These are phyloP conservation scores for Ardeotis arabs DNA, from an alignment of 2,113 vertebrate species.

Conservation along the genomic window DNA sequence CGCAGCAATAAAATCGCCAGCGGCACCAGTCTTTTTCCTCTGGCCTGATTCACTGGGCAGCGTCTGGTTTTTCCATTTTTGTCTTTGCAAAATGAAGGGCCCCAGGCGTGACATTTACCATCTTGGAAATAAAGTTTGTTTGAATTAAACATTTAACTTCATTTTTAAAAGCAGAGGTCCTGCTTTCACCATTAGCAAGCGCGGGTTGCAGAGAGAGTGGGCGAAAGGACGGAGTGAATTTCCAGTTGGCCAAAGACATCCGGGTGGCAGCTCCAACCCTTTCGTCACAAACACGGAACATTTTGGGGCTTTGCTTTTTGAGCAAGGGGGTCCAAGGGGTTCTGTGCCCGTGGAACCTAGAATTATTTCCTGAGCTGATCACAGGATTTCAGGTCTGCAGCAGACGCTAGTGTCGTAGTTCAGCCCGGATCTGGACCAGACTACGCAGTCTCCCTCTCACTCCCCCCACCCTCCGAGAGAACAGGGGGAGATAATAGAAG, in stretches of 20 bases:
- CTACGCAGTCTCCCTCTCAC: no score
- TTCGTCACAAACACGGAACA: accelerated
- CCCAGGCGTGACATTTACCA: accelerated
- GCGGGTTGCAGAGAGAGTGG: not conserved
- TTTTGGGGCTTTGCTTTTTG: not conserved
- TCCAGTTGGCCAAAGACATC: no score
- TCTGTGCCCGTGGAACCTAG: not conserved
- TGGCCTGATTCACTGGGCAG: not conserved
- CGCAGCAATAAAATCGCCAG: conserved; percentile 85
- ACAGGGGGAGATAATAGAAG: no score
- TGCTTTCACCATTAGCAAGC: not conserved
- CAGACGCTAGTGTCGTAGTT: no score
- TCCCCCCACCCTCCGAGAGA: no score
- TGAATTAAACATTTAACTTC: not conserved
- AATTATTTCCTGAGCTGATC: not conserved
- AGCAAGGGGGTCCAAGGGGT: not conserved
- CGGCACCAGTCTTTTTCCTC: not conserved
- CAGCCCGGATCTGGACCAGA: no score
- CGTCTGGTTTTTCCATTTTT: not conserved
- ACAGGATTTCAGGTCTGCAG: not conserved
- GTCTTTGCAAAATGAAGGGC: not conserved
- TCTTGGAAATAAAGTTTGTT: no score
- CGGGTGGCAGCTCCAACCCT: not conserved
- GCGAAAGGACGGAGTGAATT: not conserved
- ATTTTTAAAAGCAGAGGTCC: not conserved